Percentiles rank a stretch among this genome's conserved stretches.
Evolutionary conservation across 2,888 invertebrate genomes (phyloP).

Genomic region (Drosophila tanythrix): DNA sequence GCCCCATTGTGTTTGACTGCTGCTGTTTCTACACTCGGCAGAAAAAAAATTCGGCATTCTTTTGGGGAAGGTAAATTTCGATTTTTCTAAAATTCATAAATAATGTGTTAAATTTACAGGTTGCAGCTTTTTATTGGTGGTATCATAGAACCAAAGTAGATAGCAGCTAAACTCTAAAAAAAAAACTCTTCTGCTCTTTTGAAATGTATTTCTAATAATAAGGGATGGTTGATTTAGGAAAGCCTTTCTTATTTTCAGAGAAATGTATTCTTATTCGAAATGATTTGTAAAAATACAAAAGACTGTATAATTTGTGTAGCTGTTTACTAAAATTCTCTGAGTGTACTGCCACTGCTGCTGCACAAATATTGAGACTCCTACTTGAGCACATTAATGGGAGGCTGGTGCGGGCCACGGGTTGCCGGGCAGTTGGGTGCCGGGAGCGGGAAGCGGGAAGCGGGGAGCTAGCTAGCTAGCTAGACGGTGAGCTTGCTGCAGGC

Average conservation of each 20-base stretch:
- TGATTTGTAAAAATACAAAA: background rate
- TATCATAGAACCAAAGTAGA: background rate
- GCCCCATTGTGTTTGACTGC: conserved; percentile 61
- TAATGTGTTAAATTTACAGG: too few relatives aligned
- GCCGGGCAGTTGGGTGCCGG: background rate
- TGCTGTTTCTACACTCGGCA: conserved; percentile 10
- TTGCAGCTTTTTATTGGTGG: too few relatives aligned
- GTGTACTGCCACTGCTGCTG: conserved; percentile 16
- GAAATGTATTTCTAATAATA: too few relatives aligned
- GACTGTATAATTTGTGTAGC: background rate
- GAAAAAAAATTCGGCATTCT: background rate
- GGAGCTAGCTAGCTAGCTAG: conserved; percentile 15
- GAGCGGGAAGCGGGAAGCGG: background rate
- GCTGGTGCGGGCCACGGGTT: background rate
- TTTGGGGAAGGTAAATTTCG: too few relatives aligned
- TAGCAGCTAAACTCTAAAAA: background rate
- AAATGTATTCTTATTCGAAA: background rate
- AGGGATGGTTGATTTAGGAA: background rate
- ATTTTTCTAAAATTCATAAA: too few relatives aligned
- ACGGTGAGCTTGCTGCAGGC: conserved; percentile 54
- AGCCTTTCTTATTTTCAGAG: background rate
- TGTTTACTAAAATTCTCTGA: background rate
- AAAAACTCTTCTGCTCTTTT: too few relatives aligned
- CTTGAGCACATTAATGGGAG: conserved; percentile 69
- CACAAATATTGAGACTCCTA: conserved; percentile 72